Percentiles rank a stretch among this genome's conserved stretches.
These are phyloP conservation scores for Resseliella maxima DNA, from an alignment of 2,888 invertebrate species.

Conservation along the genomic window DNA sequence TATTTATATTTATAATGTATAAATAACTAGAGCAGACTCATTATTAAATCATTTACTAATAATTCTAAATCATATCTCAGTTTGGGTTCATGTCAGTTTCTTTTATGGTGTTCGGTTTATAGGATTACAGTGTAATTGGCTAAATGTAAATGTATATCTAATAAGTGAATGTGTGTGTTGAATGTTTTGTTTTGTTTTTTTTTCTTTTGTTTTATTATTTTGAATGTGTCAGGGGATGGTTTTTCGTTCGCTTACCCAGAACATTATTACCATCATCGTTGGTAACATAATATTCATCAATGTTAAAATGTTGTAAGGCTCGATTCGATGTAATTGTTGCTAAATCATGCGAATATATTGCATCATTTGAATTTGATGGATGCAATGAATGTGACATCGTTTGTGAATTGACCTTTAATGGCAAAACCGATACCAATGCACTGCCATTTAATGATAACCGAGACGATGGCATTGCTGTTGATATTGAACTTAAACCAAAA, in stretches of 20 bases:
- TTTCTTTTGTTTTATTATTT: not conserved
- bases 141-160: not conserved
- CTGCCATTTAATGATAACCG: conserved; percentile 44
- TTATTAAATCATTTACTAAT: conserved; percentile 22
- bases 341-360: conserved; percentile 43
- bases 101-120: not conserved
- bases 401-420: not conserved
- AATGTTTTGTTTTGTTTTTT: not conserved
- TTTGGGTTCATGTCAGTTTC: conserved; percentile 21
- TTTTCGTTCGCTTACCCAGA: conserved; percentile 26
- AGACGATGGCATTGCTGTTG: conserved; percentile 30
- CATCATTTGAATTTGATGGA: conserved; percentile 50
- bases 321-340: conserved; percentile 49
- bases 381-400: conserved; percentile 20
- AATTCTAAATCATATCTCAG: not conserved
- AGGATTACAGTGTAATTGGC: not conserved
- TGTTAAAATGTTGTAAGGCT: conserved; percentile 53
- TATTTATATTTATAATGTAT: not conserved
- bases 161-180: not conserved
- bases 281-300: conserved; percentile 49
- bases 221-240: not conserved
- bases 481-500: conserved; percentile 14
- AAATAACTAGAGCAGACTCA: not conserved
- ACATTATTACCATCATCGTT: conserved; percentile 7
- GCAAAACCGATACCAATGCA: not conserved